Evolutionary conservation across 2,888 invertebrate species (phyloP), one percentile per base, ranked within the genome.

Genomic region (Caradrina kadenii): DNA sequence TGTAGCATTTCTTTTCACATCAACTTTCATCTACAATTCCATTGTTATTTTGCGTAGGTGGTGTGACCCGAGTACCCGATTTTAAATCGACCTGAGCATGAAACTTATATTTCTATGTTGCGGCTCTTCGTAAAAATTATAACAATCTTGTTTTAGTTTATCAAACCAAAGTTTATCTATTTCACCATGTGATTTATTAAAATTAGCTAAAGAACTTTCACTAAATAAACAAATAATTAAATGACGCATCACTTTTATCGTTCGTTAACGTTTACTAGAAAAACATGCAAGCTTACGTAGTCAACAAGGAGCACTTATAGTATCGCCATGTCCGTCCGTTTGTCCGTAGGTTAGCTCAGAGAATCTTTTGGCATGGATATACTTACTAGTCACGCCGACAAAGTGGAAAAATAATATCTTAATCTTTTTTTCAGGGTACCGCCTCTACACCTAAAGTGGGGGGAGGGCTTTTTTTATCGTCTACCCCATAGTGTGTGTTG

Each of bases 1-100:
- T 61, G 19, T 53, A 39, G 55, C 72, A 73, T 78, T 79, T 84
- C 73, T 83, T 81, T 79, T 83, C 78, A 79, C 81, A 86, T 77
- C 75, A 79, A 87, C 87, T 88, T 88, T 89, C 86, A 86, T 87
- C 77, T 84, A 64, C 66, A 65, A 65, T 68, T 64, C 73, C 39
- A 83, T 81, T 83, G 68, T 73, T 63, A 39, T 73, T 75, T 70
- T 83, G 75, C 75, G 56, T 61, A 45, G n/a, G 19, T 49, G 49
- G 19, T 61, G 17, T 66, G 68, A 77, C 66, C 48, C 13, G 39
- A 35, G 52, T 52, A 35, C 5, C 21, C 45, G 45, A 53, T 52
- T 69, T 69, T 31, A n/a, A 31, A 56, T 21, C n/a, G 21, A 74
- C 54, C 60, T 59, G 58, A 48, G 13, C 11, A 35, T 62, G 10